Evolutionary conservation across 1,140 invertebrate species (phyloP).

Genomic region (Lepidotrigona ventralis): DNA sequence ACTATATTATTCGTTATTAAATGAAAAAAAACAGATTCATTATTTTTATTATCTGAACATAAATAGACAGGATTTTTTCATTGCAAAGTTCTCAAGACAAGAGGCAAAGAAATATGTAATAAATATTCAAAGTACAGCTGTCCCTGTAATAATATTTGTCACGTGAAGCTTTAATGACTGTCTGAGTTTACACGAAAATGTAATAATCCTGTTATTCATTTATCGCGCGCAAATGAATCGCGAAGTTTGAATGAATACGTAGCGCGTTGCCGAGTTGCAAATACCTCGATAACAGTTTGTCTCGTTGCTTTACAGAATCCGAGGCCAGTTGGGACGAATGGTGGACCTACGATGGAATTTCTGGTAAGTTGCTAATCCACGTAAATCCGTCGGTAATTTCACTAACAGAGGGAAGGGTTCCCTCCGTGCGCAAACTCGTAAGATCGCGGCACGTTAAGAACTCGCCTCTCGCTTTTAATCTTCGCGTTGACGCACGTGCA

Average conservation of each 20-base stretch:
- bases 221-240: too few species aligned
- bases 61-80: too few species aligned
- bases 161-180: too few species aligned
- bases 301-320: constrained; percentile 71
- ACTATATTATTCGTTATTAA: background rate
- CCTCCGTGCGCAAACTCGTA: background rate
- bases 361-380: constrained; percentile 78
- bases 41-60: too few species aligned
- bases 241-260: background rate
- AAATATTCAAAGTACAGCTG: too few species aligned
- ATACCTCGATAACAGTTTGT: background rate
- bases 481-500: background rate
- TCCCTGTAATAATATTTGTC: too few species aligned
- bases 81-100: too few species aligned
- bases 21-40: too few species aligned
- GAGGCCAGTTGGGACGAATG: constrained; percentile 84
- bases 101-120: too few species aligned
- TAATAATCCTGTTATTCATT: too few species aligned
- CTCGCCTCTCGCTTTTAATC: background rate
- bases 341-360: constrained; percentile 87
- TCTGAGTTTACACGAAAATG: too few species aligned
- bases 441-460: background rate
- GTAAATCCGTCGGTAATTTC: background rate
- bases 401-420: background rate
- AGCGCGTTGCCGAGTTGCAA: background rate